Evolutionary conservation across 2,113 vertebrate genomes (phyloP).

Genomic region (Neolamprologus modestus): DNA sequence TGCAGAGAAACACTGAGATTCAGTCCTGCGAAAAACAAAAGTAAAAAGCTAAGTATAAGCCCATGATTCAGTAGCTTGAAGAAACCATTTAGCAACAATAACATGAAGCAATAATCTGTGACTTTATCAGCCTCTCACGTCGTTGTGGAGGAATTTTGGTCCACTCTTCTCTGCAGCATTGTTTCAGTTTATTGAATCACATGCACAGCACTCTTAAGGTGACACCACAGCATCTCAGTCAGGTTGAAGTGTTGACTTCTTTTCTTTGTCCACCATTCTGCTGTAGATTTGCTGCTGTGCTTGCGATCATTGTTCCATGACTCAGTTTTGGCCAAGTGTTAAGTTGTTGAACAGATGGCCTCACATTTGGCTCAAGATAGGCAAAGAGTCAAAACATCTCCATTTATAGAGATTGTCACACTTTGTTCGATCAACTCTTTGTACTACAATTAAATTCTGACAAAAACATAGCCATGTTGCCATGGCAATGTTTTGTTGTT

Average conservation of each 20-base stretch:
- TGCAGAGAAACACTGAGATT: background rate
- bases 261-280: background rate
- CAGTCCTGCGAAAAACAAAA: background rate
- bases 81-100: background rate
- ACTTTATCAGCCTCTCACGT: background rate
- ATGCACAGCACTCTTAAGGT: background rate
- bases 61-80: background rate
- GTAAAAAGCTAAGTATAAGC: background rate
- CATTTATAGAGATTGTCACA: background rate
- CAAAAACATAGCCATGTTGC: accelerated
- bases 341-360: background rate
- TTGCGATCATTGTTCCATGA: background rate
- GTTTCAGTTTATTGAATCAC: background rate
- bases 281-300: background rate
- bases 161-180: background rate
- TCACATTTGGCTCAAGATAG: background rate
- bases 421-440: background rate
- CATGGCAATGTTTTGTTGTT: background rate
- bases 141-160: background rate
- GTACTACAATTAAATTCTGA: background rate
- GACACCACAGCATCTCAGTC: background rate
- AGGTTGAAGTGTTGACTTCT: background rate
- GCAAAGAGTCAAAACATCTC: background rate
- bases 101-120: background rate
- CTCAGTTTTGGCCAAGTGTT: background rate